These are phyloP conservation scores for Petrocephalus schoutedeni DNA, from an alignment of 2,797 vertebrate species.

Conservation along the genomic window DNA sequence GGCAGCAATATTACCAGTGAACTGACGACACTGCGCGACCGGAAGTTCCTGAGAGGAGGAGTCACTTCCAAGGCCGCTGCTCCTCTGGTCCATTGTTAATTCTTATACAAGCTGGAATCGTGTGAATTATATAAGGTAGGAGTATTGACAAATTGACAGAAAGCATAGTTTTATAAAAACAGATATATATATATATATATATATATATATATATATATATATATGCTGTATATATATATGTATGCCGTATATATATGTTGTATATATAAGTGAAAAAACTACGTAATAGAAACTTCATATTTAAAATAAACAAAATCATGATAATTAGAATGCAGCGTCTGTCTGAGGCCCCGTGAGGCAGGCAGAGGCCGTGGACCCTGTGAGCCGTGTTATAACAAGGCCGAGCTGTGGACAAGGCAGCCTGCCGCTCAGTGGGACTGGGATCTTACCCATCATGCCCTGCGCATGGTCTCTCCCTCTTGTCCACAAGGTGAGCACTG, in stretches of 20 bases:
- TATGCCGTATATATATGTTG: too few species aligned
- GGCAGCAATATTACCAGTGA: not conserved
- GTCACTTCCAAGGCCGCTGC: conserved; percentile 43
- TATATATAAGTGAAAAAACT: not conserved
- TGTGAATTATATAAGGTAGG: conserved; percentile 13
- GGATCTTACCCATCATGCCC: conserved; percentile 16
- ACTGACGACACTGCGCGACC: not conserved
- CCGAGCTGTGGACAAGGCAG: not conserved
- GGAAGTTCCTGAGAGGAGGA: conserved; percentile 27
- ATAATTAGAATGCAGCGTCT: not conserved
- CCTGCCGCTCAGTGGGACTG: conserved; percentile 18
- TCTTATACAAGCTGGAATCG: conserved; percentile 45
- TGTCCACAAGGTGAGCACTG: conserved; percentile 5
- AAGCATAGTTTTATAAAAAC: not conserved
- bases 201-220: too few species aligned
- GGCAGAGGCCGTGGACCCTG: not conserved
- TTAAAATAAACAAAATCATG: not conserved
- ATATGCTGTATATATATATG: too few species aligned
- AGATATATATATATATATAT: not conserved
- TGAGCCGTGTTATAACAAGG: conserved; percentile 10
- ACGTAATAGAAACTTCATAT: not conserved
- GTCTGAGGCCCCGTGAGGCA: not conserved
- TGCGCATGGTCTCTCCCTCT: conserved; percentile 23
- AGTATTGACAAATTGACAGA: not conserved
- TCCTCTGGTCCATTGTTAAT: conserved; percentile 47